Evolutionary conservation across 23 tunicate genomes (phyloP).

Genomic region (Phallusia fumigata): DNA sequence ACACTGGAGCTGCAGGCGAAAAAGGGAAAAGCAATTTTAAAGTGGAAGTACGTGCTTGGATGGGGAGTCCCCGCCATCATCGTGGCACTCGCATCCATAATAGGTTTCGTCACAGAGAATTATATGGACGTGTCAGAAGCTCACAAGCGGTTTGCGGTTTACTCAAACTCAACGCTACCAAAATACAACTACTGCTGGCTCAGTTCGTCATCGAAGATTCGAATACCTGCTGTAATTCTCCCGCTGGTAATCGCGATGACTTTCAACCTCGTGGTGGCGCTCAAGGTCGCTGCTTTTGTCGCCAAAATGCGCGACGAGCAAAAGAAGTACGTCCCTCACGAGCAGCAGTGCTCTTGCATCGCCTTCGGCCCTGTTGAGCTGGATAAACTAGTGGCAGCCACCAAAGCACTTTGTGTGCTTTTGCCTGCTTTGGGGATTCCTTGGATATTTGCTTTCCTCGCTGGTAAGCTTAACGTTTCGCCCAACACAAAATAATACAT

Average conservation of each 20-base stretch:
- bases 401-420: not conserved
- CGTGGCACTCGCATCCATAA: not conserved
- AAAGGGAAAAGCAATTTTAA: not conserved
- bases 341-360: not conserved
- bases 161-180: not conserved
- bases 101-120: not conserved
- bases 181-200: slow-evolving; percentile 11
- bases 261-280: not conserved
- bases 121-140: slow-evolving; percentile 2
- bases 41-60: not conserved
- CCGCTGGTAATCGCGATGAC: not conserved
- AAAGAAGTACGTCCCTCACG: not conserved
- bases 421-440: not conserved
- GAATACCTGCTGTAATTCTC: not conserved
- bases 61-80: not conserved
- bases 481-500: no score
- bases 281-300: not conserved
- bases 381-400: not conserved
- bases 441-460: not conserved
- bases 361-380: not conserved
- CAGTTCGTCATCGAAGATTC: not conserved
- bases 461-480: not conserved
- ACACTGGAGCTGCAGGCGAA: not conserved
- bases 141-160: not conserved
- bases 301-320: not conserved